Evolutionary conservation across 64 coral and sea anemone genomes (phyloP).

Genomic region (Montipora foliosa): DNA sequence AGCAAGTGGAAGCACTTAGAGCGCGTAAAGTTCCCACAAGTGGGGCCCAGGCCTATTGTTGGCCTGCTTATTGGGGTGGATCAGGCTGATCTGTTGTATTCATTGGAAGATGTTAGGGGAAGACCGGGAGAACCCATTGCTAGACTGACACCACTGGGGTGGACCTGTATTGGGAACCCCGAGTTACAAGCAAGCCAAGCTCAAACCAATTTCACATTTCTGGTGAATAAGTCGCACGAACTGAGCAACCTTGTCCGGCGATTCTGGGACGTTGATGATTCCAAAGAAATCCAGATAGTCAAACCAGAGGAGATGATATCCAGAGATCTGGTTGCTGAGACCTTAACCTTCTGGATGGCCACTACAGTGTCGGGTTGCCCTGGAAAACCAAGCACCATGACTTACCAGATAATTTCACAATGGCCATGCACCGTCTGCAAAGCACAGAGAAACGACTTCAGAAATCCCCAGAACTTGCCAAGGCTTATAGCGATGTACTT

Average conservation of each 20-base stretch:
- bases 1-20: conserved; percentile 47
- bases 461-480: conserved; percentile 29
- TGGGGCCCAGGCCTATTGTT: conserved; percentile 34
- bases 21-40: conserved; percentile 48
- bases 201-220: conserved; percentile 61
- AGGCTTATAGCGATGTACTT: conserved; percentile 57
- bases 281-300: conserved; percentile 34
- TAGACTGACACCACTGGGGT: conserved; percentile 78
- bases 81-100: conserved; percentile 62
- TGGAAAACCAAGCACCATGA: conserved; percentile 39
- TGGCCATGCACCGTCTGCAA: conserved; percentile 57
- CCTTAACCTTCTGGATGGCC: conserved; percentile 22
- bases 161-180: conserved; percentile 69
- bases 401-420: conserved; percentile 63
- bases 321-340: neutral
- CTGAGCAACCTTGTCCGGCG: conserved; percentile 60
- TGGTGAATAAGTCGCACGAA: conserved; percentile 1
- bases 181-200: neutral
- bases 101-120: neutral
- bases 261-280: conserved; percentile 74
- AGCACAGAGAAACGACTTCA: conserved; percentile 58
- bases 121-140: conserved; percentile 71
- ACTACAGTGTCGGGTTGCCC: conserved; percentile 54
- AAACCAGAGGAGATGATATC: conserved; percentile 63
- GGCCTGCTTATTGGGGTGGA: conserved; percentile 75